Evolutionary conservation across 2,113 vertebrate genomes (phyloP).

Genomic region (Lampris incognitus): DNA sequence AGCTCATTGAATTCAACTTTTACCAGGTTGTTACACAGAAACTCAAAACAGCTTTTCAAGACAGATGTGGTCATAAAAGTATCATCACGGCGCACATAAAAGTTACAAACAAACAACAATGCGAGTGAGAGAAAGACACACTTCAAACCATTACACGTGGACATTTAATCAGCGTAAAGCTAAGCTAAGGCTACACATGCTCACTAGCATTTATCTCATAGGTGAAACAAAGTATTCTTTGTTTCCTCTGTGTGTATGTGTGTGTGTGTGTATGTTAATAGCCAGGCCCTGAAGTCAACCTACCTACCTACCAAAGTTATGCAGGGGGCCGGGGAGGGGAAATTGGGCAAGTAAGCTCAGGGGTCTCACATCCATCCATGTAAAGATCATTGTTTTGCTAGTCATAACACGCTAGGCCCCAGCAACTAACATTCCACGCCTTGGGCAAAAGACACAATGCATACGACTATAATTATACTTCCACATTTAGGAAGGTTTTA

Average conservation of each 20-base stretch:
- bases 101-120: no score
- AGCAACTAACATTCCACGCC: no score
- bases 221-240: constrained; percentile 40
- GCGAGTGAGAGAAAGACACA: no score
- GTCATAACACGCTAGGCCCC: constrained; percentile 27
- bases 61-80: background rate
- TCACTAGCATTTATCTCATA: background rate
- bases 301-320: constrained; percentile 33
- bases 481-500: no score
- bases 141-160: no score
- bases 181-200: background rate
- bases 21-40: no score
- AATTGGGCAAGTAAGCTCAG: background rate
- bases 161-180: no score
- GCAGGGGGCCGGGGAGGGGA: constrained; percentile 55
- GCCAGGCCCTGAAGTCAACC: no score
- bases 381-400: constrained; percentile 47
- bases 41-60: no score
- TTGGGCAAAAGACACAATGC: no score
- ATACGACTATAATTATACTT: no score
- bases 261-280: constrained; percentile 5
- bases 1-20: no score
- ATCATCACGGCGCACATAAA: background rate
- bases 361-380: constrained; percentile 28
- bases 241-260: constrained; percentile 28